These are phyloP conservation scores for Sesia apiformis DNA, from an alignment of 2,888 invertebrate genomes.

Conservation along the genomic window DNA sequence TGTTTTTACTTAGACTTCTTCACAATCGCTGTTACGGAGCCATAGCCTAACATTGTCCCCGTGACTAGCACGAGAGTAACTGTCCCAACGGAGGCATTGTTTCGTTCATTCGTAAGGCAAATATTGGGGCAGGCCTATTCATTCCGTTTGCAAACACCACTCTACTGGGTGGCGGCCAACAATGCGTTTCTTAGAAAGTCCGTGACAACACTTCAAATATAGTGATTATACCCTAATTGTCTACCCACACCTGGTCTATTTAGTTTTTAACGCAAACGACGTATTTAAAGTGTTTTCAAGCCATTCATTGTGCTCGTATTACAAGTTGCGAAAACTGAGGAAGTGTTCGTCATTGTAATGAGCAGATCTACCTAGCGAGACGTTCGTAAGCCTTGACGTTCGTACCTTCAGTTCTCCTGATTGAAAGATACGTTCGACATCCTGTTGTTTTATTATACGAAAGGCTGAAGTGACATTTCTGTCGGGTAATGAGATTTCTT, in stretches of 20 bases:
- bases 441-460: too few relatives aligned
- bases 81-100: conserved; percentile 64
- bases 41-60: conserved; percentile 33
- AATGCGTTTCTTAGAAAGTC: conserved; percentile 56
- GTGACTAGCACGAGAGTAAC: conserved; percentile 53
- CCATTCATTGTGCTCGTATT: conserved; percentile 34
- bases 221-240: conserved; percentile 71
- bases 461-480: too few relatives aligned
- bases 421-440: too few relatives aligned
- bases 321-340: conserved; percentile 37
- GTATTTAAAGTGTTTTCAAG: conserved; percentile 26
- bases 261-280: conserved; percentile 54
- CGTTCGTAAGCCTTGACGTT: too few relatives aligned
- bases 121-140: conserved; percentile 64
- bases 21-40: conserved; percentile 12
- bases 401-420: too few relatives aligned
- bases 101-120: conserved; percentile 68
- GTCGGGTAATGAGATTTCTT: too few relatives aligned
- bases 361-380: not conserved
- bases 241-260: conserved; percentile 58
- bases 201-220: conserved; percentile 69
- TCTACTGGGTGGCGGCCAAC: conserved; percentile 65
- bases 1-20: not conserved
- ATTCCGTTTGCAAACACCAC: conserved; percentile 64
- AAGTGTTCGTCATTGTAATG: conserved; percentile 6